Conservation (phyloP, 2,113 vertebrate species). For the Toxotes jaculatrix region DNA sequence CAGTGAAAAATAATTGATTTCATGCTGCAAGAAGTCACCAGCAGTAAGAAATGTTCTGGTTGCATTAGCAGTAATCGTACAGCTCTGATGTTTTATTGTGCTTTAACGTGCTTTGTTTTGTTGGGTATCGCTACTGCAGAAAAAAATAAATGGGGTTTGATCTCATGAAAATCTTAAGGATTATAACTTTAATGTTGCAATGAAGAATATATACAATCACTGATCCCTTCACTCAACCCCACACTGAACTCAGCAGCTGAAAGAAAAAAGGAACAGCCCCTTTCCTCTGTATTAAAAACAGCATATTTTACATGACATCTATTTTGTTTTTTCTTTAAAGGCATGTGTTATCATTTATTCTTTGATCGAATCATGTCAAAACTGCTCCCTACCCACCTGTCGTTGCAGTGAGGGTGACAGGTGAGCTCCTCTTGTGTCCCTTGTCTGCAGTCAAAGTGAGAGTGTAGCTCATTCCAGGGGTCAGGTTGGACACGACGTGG, state of each 20-base stretch:
- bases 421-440: constrained; percentile 88
- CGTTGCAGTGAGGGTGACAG: constrained; percentile 78
- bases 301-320: not conserved
- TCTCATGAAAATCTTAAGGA: too few relatives aligned
- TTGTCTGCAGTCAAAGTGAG: constrained; percentile 88
- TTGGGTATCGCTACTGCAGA: too few relatives aligned
- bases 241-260: not conserved
- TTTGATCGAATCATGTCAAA: not conserved
- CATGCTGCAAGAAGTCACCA: too few relatives aligned
- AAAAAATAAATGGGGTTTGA: not conserved
- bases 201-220: not conserved
- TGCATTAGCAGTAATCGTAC: too few relatives aligned
- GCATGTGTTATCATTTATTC: not conserved
- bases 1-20: too few relatives aligned
- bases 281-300: not conserved
- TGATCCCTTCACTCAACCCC: not conserved
- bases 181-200: too few relatives aligned
- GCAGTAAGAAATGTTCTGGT: too few relatives aligned
- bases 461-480: constrained; percentile 86
- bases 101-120: too few relatives aligned
- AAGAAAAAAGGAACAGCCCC: not conserved
- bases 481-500: constrained; percentile 82
- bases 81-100: too few relatives aligned
- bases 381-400: constrained; percentile 86
- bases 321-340: not conserved